Evolutionary conservation across 2,113 vertebrate species (phyloP).

Genomic region (Globicephala melas): DNA sequence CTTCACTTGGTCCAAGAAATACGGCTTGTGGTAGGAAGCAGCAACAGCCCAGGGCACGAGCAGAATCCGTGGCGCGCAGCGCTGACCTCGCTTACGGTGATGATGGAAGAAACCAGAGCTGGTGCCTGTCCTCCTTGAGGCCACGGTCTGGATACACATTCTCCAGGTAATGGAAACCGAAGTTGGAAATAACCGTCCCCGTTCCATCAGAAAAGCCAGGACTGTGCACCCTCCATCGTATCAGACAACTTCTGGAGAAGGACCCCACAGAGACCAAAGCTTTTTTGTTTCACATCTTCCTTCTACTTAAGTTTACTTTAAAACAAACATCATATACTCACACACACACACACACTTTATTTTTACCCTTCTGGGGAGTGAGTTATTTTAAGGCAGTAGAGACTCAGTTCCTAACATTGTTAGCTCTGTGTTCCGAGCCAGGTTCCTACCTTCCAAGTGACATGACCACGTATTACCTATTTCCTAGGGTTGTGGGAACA

Average conservation of each 20-base stretch:
- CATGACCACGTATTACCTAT: rapidly evolving
- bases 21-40: background rate
- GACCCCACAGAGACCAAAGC: background rate
- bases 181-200: background rate
- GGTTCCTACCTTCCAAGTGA: background rate
- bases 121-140: background rate
- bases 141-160: background rate
- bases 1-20: background rate
- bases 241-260: background rate
- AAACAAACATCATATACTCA: background rate
- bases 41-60: rapidly evolving
- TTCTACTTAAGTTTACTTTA: background rate
- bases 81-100: background rate
- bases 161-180: background rate
- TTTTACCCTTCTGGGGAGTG: background rate
- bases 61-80: rapidly evolving
- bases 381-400: background rate
- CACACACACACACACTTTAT: background rate
- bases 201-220: background rate
- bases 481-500: background rate
- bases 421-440: background rate
- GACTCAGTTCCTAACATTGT: background rate
- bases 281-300: background rate
- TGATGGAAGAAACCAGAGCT: rapidly evolving
- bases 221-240: background rate